Evolutionary conservation across 2,888 invertebrate genomes (phyloP).

Genomic region (Pollenia angustigena): DNA sequence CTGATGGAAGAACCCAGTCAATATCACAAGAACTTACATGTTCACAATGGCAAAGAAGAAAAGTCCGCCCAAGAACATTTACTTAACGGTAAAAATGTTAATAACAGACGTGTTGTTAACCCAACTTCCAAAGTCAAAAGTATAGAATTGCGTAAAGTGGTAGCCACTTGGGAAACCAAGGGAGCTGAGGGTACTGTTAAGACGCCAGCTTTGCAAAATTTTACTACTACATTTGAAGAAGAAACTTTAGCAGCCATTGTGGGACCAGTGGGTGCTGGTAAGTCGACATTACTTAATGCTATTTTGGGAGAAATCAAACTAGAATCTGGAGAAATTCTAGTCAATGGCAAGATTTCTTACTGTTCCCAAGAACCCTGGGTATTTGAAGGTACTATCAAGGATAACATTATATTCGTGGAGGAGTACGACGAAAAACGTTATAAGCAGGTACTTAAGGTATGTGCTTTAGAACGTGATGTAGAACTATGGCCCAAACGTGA

Average conservation of each 20-base stretch:
- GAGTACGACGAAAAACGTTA: slow-evolving; percentile 86
- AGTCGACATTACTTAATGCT: slow-evolving; percentile 89
- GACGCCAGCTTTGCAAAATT: slow-evolving; percentile 83
- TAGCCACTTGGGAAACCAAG: slow-evolving; percentile 85
- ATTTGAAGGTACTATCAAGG: slow-evolving; percentile 91
- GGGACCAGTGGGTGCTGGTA: slow-evolving; percentile 90
- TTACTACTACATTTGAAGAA: slow-evolving; percentile 83
- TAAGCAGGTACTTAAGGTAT: slow-evolving; percentile 85
- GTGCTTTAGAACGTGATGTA: slow-evolving; percentile 87
- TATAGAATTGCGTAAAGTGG: slow-evolving; percentile 84
- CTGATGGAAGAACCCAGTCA: slow-evolving; percentile 57
- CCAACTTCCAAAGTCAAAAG: slow-evolving; percentile 77
- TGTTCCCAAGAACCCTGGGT: slow-evolving; percentile 93
- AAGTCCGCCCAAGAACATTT: slow-evolving; percentile 42
- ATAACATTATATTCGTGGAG: slow-evolving; percentile 96
- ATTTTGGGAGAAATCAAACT: slow-evolving; percentile 89
- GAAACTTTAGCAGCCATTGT: slow-evolving; percentile 85
- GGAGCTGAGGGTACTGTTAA: slow-evolving; percentile 79
- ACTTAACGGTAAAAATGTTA: background rate
- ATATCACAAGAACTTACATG: slow-evolving; percentile 41
- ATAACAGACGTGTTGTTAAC: slow-evolving; percentile 70
- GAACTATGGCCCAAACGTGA: slow-evolving; percentile 86
- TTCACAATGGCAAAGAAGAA: slow-evolving; percentile 55
- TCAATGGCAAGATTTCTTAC: slow-evolving; percentile 89
- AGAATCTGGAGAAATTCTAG: slow-evolving; percentile 86